Evolutionary conservation across 2,113 vertebrate species (phyloP).

Genomic region (Pomatostomus ruficeps): DNA sequence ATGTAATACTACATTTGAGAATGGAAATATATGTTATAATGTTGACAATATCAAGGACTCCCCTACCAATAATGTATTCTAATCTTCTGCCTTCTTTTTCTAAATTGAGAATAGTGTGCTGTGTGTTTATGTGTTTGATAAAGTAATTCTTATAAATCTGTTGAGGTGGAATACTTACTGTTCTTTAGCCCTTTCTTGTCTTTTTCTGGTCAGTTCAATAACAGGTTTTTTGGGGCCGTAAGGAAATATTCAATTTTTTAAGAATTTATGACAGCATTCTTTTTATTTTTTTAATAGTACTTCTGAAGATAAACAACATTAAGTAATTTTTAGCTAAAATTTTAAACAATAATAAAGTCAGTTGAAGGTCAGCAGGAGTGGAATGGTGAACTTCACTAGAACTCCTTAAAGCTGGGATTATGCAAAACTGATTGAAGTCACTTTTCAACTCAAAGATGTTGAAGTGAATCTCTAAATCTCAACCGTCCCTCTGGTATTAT

Average conservation of each 20-base stretch:
- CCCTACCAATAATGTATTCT: not conserved
- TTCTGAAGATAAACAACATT: not conserved
- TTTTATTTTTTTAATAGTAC: not conserved
- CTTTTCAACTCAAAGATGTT: not conserved
- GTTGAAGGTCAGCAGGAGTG: not conserved
- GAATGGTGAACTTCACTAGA: not conserved
- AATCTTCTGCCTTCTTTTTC: not conserved
- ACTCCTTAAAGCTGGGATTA: not conserved
- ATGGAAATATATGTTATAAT: not conserved
- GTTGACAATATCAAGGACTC: not conserved
- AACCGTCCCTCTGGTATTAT: not conserved
- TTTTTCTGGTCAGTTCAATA: not conserved
- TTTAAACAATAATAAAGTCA: not conserved
- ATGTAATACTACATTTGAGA: not conserved
- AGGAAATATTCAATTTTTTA: not conserved
- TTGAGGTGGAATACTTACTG: not conserved
- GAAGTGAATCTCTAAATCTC: constrained; percentile 21
- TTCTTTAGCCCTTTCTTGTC: not conserved
- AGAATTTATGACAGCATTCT: not conserved
- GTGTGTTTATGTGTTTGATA: not conserved
- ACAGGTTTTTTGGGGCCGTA: not conserved
- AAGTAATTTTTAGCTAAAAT: not conserved
- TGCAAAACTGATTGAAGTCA: not conserved
- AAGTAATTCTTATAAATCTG: not conserved
- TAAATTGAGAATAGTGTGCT: not conserved